Evolutionary conservation across 2,888 invertebrate species (phyloP), one percentile per base, ranked within the genome.

Genomic region (Rotaria macrura): DNA sequence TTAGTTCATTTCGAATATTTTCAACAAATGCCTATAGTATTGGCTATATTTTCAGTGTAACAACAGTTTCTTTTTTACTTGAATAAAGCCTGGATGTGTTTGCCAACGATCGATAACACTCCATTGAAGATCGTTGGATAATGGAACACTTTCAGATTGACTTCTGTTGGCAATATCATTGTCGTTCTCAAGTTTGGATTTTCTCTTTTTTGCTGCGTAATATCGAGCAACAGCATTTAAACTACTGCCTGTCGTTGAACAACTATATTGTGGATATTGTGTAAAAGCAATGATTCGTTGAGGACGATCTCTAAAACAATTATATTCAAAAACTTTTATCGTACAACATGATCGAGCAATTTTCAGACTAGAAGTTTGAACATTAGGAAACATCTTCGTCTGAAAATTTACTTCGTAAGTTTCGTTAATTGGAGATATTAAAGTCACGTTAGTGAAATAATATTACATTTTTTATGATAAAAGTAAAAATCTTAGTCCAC

Each of bases 221-320:
- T 94, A 94, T 88, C 94, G 93, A 87, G 94, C 95, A 87, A 97
- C 94, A 0, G 95, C 95, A 90, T 96, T 97, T 86, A 97, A 93
- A 92, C 97, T 97, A 25, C 97, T 97, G 0, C 97, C 97, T 4
- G 95, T 94, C 0, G 97, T 97, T 0, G 97, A 96, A 90, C 97
- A 98, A 89, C 96, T 96, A 90, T 97, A 98, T 89, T 98, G 97
- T 0, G 97, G 97, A 91, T 97, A 97, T 89, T 97, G 97, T 0
- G 96, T 96, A 91, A 98, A 97, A 86, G 97, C 93, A 0, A 98
- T 93, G 0, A 94, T 94, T 84, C 94, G 92, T 88, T 95, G 93
- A 0, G 95, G 93, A 0, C 94, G 94, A 90, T 97, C 97, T 83
- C 93, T 94, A 89, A 9, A 91, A 91, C 88, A 52, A 20, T 40